Base-by-base conservation (phyloP, 2,888 invertebrate species). In the Adineta ricciae region DNA sequence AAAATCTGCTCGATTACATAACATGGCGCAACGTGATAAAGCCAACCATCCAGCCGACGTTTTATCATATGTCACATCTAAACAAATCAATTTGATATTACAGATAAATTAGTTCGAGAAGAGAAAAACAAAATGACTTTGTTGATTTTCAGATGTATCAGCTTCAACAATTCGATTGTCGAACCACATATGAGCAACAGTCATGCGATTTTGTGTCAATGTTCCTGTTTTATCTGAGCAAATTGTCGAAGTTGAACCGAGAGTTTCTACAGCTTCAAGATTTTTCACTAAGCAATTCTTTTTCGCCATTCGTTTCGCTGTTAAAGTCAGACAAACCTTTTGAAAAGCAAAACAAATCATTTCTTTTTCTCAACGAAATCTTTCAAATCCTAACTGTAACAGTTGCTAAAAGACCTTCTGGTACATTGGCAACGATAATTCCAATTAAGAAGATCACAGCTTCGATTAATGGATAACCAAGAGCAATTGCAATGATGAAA, bases 211-310 rank as follows among this genome's bases (percentile, higher is more conserved):
- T 92, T 99, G 98, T 36, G 98, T 99, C 86, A 97, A 92, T 21
- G 97, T 99, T 87, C 98, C 98, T 88, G 98, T 98, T 92, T 98
- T 98, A 92, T 98, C 98, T 27, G 98, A 98, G 92, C 99, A 99
- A 92, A 99, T 99, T 88, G 97, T 98, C 86, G 97, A 97, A 21
- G 98, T 99, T 82, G 97, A 98, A 86, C 99, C 98, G 86, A 99
- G 93, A 78, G 98, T 99, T 92, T 99, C 98, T 49, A 99, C 98
- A 89, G 98, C 98, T 92, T 99, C 97, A 92, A 99, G 93, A 92
- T 99, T 98, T 93, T 99, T 99, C 7, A 99, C 98, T 90, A 99
- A 92, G 91, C 97, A 97, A 92, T 97, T 97, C 93, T 97, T 97
- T 88, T 95, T 95, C 88, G 99, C 99, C 98, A 98, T 99, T 90